Conservation (phyloP, 2,888 invertebrate species). For the Rambutsinella grinnellia region DNA sequence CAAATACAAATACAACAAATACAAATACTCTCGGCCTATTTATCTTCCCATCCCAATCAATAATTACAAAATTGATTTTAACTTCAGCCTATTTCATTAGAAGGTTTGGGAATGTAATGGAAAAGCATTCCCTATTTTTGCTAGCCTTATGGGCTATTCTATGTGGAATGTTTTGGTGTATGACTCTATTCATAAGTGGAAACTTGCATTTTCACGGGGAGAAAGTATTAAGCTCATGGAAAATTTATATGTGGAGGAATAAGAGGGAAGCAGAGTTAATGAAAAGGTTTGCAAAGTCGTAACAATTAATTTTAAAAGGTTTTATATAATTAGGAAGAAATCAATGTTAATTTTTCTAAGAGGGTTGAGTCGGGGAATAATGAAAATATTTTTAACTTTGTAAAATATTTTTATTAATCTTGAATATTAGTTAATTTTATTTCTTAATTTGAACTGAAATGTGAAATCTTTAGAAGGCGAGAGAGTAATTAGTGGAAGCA, state of each 20-base stretch:
- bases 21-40: background rate
- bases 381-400: too few relatives aligned
- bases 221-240: constrained; percentile 8
- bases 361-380: background rate
- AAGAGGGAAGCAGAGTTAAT: background rate
- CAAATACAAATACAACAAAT: too few relatives aligned
- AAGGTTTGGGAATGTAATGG: background rate
- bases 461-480: constrained; percentile 17
- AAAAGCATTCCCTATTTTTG: background rate
- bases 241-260: background rate
- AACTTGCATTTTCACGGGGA: constrained; percentile 10
- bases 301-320: background rate
- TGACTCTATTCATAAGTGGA: background rate
- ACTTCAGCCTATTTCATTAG: background rate
- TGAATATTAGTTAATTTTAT: too few relatives aligned
- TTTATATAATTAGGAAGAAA: background rate
- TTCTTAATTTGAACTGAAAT: too few relatives aligned
- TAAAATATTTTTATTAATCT: too few relatives aligned
- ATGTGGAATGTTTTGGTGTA: background rate
- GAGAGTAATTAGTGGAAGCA: constrained; percentile 20
- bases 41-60: background rate
- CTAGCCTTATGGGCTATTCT: background rate
- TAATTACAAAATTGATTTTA: background rate
- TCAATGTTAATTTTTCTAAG: background rate
- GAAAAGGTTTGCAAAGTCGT: constrained; percentile 16